Evolutionary conservation across 2,888 invertebrate genomes (phyloP), one percentile per base, ranked within the genome.

Genomic region (Vesta saturnalis): DNA sequence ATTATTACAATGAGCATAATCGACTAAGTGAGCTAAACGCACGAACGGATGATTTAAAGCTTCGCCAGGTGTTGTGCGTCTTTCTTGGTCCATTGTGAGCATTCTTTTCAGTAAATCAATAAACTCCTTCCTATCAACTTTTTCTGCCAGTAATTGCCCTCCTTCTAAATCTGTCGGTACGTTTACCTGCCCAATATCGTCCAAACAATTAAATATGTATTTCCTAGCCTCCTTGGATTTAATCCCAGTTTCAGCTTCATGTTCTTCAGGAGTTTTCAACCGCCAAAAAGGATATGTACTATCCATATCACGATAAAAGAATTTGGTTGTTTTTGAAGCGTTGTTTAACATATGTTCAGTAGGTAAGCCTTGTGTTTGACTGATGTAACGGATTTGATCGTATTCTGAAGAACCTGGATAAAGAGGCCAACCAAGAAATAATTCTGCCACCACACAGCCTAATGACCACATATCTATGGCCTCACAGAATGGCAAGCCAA

Each of bases 381-480:
- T 89, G 73, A 92, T 91, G 83, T 90, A 92, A 74, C 97, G 90
- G 80, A 98, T 98, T 88, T 98, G 95, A 86, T 99, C 99, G 86
- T 99, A 99, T 86, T 99, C 99, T 15, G 98, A 98, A 60, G 97
- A 96, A 73, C 99, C 99, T 0, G 99, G 99, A 86, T 99, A 99
- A 39, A 99, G 88, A 14, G 99, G 99, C 99, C 99, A 99, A 73
- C 99, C 99, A 52, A 99, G 89, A 86, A 99, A 99, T 76, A 99
- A 88, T 84, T 99, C 99, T 1, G 99, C 99, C 55, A 99, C 98
- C 72, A 99, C 99, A 86, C 99, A 99, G 67, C 99, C 99, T 75
- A 99, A 87, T 4, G 98, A 99, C 99, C 99, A 99, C 99, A 99
- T 99, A 86, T 99, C 99, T 79, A 99, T 99, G 12, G 99, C 97